Conservation (phyloP, 2,797 vertebrate genomes). For the Huso huso region DNA sequence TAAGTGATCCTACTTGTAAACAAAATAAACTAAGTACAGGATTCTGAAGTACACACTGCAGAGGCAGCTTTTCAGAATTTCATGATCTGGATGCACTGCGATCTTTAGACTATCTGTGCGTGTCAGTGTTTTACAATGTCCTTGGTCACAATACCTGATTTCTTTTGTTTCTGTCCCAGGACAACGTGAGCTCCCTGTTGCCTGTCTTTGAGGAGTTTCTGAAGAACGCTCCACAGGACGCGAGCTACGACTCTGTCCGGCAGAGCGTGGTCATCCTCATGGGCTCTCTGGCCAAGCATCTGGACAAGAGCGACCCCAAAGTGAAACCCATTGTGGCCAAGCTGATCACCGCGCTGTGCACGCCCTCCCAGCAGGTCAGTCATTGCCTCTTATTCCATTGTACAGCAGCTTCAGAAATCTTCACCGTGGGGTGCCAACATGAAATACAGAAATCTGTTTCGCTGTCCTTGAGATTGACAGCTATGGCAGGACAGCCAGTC, state of each 20-base stretch:
- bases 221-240: conserved; percentile 88
- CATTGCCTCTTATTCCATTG: not conserved
- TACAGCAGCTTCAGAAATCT: not conserved
- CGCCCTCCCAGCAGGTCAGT: conserved; percentile 89
- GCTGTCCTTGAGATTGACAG: too few relatives aligned
- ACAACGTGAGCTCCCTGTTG: conserved; percentile 87
- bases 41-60: too few relatives aligned
- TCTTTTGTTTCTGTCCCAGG: conserved; percentile 50
- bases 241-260: conserved; percentile 90
- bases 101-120: too few relatives aligned
- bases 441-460: too few relatives aligned
- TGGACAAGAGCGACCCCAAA: conserved; percentile 95
- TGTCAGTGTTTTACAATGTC: too few relatives aligned
- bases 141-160: too few relatives aligned
- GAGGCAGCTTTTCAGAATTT: not conserved
- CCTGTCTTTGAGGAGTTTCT: conserved; percentile 97
- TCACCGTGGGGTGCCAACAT: too few relatives aligned
- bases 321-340: conserved; percentile 97
- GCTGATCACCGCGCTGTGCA: conserved; percentile 89
- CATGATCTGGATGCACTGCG: too few relatives aligned
- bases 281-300: conserved; percentile 95
- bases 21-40: too few relatives aligned
- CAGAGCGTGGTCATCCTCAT: conserved; percentile 97
- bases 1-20: too few relatives aligned
- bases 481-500: too few relatives aligned